phyloP scores from a whole-genome alignment of 2,797 vertebrate species.

The Melanotaenia boesemani region DNA sequence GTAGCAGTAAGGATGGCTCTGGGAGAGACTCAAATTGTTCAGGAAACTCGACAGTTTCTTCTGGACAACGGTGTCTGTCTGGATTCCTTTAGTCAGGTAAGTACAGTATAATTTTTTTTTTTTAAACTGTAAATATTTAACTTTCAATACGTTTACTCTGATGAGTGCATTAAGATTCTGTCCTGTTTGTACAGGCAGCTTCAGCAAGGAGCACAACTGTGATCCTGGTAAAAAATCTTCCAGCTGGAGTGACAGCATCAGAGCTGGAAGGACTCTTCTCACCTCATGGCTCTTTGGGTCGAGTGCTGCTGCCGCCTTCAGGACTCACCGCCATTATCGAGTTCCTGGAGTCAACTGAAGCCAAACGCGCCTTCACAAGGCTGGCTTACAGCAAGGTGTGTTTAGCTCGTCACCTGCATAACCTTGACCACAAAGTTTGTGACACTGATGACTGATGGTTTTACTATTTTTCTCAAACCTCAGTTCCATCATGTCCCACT shows the following conservation, averaged over 20 bases:
- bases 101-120: background rate
- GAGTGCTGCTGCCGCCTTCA: slow-evolving; percentile 92
- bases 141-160: background rate
- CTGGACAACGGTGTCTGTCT: slow-evolving; percentile 89
- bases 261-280: slow-evolving; percentile 90
- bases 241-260: slow-evolving; percentile 73
- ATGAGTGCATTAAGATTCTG: background rate
- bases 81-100: slow-evolving; percentile 97
- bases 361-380: slow-evolving; percentile 90
- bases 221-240: slow-evolving; percentile 96
- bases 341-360: slow-evolving; percentile 93
- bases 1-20: slow-evolving; percentile 94
- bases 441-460: background rate
- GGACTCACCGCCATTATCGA: slow-evolving; percentile 93
- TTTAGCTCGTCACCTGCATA: background rate
- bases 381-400: slow-evolving; percentile 94
- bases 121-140: background rate
- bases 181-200: slow-evolving; percentile 80
- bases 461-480: background rate
- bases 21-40: slow-evolving; percentile 95
- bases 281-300: slow-evolving; percentile 88
- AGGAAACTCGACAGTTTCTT: slow-evolving; percentile 93
- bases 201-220: slow-evolving; percentile 89
- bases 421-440: background rate
- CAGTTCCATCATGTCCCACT: slow-evolving; percentile 94